Conservation (phyloP, 2,797 vertebrate species). For the Cheirogaleus major region DNA sequence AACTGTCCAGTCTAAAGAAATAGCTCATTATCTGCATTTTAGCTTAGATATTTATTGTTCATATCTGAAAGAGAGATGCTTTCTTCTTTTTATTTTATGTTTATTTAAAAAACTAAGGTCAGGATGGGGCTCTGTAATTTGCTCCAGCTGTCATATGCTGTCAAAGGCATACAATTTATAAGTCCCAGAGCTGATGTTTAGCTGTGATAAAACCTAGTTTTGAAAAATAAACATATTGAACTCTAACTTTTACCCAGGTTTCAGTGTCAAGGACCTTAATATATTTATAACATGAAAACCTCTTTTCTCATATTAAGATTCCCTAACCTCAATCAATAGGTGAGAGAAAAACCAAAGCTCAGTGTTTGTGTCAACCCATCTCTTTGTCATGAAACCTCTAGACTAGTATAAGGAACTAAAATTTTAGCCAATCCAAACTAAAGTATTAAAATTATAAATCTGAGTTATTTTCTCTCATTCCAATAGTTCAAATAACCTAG, state of each 20-base stretch:
- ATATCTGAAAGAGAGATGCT: constrained; percentile 30
- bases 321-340: not conserved
- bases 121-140: not conserved
- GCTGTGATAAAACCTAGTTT: constrained; percentile 15
- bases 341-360: constrained; percentile 11
- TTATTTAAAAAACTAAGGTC: constrained; percentile 48
- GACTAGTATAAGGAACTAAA: not conserved
- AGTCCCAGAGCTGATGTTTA: not conserved
- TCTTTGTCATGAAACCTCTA: not conserved
- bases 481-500: not conserved
- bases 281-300: not conserved
- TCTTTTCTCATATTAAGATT: not conserved
- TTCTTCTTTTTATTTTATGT: not conserved
- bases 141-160: not conserved
- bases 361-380: not conserved
- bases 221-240: constrained; percentile 2
- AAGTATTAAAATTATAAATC: not conserved
- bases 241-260: constrained; percentile 30
- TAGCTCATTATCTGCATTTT: not conserved
- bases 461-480: not conserved
- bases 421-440: not conserved
- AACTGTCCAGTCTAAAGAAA: constrained; percentile 16
- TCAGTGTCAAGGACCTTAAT: not conserved
- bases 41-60: constrained; percentile 28
- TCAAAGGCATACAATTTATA: not conserved